Base-by-base conservation (phyloP, 2,888 invertebrate genomes). In the Epinotia nisella region DNA sequence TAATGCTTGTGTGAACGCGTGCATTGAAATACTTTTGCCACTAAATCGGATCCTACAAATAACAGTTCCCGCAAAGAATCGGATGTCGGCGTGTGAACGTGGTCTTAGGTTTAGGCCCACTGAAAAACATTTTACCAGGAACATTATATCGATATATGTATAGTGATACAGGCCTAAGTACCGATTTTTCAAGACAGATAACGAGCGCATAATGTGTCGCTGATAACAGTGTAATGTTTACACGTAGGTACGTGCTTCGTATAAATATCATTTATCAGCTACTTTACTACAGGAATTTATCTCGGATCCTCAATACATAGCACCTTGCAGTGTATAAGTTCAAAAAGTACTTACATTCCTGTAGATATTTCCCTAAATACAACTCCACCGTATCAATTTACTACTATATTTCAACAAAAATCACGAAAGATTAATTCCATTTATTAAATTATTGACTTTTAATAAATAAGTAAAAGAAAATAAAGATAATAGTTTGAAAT, bases 151-250 rank as follows among this genome's bases (percentile, higher is more conserved):
- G 13, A 24, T 62, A n/a, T n/a, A 49, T 51, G 29, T 62, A n/a
- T n/a, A n/a, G n/a, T 15, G 21, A 29, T n/a, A 64, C 51, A 17
- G 10, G 17, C 13, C 13, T 61, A 51, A 51, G 35, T 53, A 35
- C 53, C 29, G 29, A 62, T 29, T 49, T 62, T 49, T 62, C 62
- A 51, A 35, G 49, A 29, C 17, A 51, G 64, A 64, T 64, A 64
- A 51, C 35, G 51, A 51, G 29, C n/a, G 17, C n/a, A 15, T 29
- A 51, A 29, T 35, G 17, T 51, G 19, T 64, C 35, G n/a, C 51
- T 35, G 64, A 64, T 64, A 64, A 64, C 51, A 29, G 51, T 2
- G 35, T 35, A 29, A 15, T 62, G 45, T 64, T 51, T 64, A 35
- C 64, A 35, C 19, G 29, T 45, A 15, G 45, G 24, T 5, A 35